These are phyloP conservation scores for Meloidogyne exigua DNA, from an alignment of 1,140 invertebrate species.

Conservation along the genomic window DNA sequence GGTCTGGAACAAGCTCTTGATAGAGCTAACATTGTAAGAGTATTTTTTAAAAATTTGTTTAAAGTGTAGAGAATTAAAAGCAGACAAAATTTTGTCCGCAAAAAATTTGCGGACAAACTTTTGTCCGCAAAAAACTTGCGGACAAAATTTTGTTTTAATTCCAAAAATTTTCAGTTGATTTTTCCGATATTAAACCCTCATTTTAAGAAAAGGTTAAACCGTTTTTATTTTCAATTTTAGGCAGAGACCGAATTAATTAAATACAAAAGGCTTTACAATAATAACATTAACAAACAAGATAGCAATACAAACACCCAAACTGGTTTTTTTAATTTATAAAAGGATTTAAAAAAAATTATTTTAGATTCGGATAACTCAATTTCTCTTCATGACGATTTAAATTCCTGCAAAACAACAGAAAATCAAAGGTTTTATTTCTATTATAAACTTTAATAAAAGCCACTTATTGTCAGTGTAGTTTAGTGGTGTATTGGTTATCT, in stretches of 20 bases:
- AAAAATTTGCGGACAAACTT: too few relatives aligned
- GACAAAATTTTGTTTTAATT: neutral
- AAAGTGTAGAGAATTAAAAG: too few relatives aligned
- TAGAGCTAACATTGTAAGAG: slow-evolving; percentile 32
- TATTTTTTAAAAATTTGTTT: too few relatives aligned
- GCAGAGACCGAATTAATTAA: slow-evolving; percentile 18
- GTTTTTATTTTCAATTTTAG: slow-evolving; percentile 8
- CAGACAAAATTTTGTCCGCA: too few relatives aligned
- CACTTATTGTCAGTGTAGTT: too few relatives aligned
- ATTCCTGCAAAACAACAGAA: neutral
- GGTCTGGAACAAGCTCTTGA: slow-evolving; percentile 23
- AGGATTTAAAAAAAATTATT: neutral
- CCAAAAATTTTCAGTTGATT: neutral
- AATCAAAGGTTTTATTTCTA: neutral
- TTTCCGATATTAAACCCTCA: too few relatives aligned
- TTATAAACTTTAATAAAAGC: too few relatives aligned
- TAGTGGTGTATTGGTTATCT: too few relatives aligned
- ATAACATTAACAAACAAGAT: neutral
- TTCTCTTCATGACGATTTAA: slow-evolving; percentile 1
- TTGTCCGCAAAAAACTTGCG: too few relatives aligned
- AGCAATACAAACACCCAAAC: neutral
- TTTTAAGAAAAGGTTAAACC: too few relatives aligned
- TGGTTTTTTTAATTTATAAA: neutral
- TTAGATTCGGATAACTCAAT: neutral
- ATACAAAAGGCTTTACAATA: neutral